Percentiles rank a stretch among this genome's conserved stretches.
phyloP scores from a whole-genome alignment of 2,797 vertebrate species.

The Heliangelus exortis region DNA sequence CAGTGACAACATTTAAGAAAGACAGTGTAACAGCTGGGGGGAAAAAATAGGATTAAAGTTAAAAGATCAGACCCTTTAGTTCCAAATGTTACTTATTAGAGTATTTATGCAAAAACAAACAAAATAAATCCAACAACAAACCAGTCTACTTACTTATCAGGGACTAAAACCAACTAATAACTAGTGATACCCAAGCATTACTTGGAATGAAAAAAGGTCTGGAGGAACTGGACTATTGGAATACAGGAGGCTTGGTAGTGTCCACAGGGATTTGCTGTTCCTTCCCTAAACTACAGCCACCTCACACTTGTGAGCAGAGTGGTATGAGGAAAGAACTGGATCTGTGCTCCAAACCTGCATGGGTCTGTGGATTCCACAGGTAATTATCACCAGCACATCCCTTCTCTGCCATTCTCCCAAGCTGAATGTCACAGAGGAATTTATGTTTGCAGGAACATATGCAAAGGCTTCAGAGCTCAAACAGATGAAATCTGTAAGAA shows the following conservation, averaged over 20 bases:
- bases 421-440: too few species aligned
- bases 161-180: neutral
- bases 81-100: neutral
- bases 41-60: neutral
- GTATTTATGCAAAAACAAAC: neutral
- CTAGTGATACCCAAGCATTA: fast-evolving
- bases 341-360: fast-evolving
- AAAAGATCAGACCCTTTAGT: neutral
- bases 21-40: neutral
- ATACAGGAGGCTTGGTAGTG: neutral
- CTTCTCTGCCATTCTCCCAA: neutral
- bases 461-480: neutral
- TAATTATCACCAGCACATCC: neutral
- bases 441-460: fast-evolving
- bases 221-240: neutral
- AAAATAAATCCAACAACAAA: neutral
- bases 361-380: fast-evolving
- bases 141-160: neutral
- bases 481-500: neutral
- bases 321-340: neutral
- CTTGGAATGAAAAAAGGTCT: neutral
- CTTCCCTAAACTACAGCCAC: neutral
- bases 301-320: fast-evolving
- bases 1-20: neutral
- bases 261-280: neutral